phyloP scores from a whole-genome alignment of 1,140 invertebrate species.

The Pogonomyrmex californicus region DNA sequence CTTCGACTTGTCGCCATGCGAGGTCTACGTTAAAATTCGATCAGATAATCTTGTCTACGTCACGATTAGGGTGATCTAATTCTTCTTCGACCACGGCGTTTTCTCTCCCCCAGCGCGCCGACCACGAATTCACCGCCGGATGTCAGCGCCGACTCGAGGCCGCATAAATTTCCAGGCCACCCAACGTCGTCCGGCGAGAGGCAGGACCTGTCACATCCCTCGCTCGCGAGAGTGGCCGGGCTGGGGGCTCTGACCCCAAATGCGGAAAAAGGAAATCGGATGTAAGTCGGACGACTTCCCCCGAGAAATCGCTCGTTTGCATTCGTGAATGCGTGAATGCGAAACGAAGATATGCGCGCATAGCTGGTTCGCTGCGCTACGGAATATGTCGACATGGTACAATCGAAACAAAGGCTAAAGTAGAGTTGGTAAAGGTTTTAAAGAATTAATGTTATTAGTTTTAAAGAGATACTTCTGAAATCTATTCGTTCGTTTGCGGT shows the following conservation, averaged over 20 bases:
- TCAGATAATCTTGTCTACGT: constrained; percentile 85
- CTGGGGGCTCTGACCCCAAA: constrained; percentile 4
- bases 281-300: constrained; percentile 4
- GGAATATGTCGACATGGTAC: not conserved
- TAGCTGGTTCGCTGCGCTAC: not conserved
- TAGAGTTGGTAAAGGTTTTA: not conserved
- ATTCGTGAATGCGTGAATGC: not conserved
- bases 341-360: not conserved
- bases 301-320: constrained; percentile 18
- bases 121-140: constrained; percentile 45
- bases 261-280: constrained; percentile 19
- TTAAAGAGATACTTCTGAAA: not conserved
- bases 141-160: constrained; percentile 42
- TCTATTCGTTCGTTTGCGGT: not conserved
- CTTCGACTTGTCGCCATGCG: constrained; percentile 74
- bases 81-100: constrained; percentile 71
- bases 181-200: constrained; percentile 61
- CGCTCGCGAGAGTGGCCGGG: not conserved
- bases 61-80: constrained; percentile 78
- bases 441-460: constrained; percentile 6
- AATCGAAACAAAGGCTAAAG: not conserved
- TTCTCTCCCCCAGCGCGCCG: not conserved
- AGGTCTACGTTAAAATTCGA: constrained; percentile 84
- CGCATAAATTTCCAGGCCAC: constrained; percentile 76
- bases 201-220: not conserved